Evolutionary conservation across 2,888 invertebrate genomes (phyloP).

Genomic region (Dusona sp.): DNA sequence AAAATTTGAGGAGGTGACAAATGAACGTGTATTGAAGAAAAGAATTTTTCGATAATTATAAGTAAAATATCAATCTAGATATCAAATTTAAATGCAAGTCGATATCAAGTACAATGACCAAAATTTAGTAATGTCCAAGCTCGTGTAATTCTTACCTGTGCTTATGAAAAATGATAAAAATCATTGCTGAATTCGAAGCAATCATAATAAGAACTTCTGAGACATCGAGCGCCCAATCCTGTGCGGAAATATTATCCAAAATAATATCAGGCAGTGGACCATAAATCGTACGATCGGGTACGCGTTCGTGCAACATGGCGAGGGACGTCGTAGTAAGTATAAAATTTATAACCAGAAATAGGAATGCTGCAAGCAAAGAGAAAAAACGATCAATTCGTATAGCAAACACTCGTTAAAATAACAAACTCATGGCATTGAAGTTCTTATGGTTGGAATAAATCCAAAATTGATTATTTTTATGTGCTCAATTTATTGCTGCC

Average conservation of each 20-base stretch:
- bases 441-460: too few relatives aligned
- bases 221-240: constrained; percentile 92
- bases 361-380: constrained; percentile 86
- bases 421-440: neutral
- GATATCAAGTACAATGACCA: neutral
- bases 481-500: too few relatives aligned
- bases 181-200: constrained; percentile 90
- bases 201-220: constrained; percentile 95
- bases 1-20: too few relatives aligned
- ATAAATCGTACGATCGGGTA: constrained; percentile 91
- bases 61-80: too few relatives aligned
- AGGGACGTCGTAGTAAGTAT: constrained; percentile 90
- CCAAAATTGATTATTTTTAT: too few relatives aligned
- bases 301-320: constrained; percentile 94
- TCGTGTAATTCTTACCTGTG: constrained; percentile 87
- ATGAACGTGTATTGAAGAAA: too few relatives aligned
- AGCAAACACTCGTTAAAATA: neutral
- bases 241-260: constrained; percentile 90
- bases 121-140: neutral
- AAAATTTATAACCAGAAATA: constrained; percentile 88
- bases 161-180: constrained; percentile 93
- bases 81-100: neutral
- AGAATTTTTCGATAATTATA: too few relatives aligned
- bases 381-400: constrained; percentile 13
- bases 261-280: constrained; percentile 93